Conservation (phyloP, 2,888 invertebrate genomes). For the Catocala sponsa region DNA sequence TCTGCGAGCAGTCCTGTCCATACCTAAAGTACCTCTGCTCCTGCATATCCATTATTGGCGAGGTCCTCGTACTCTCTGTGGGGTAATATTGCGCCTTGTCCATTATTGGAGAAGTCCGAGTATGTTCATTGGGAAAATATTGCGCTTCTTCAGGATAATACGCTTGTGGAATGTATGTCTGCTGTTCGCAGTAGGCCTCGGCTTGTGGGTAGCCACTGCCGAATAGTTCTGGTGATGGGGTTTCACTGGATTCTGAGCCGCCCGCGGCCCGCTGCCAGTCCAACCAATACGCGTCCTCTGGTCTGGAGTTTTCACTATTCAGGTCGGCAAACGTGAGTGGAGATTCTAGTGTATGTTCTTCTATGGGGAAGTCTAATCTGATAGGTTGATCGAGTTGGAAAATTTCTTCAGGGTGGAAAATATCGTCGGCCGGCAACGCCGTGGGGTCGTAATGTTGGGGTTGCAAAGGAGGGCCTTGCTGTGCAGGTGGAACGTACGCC, state of each 20-base stretch:
- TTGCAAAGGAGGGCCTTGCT: constrained; percentile 69
- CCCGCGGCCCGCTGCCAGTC: constrained; percentile 85
- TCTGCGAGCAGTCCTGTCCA: constrained; percentile 73
- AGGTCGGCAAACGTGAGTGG: constrained; percentile 92
- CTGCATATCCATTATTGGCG: constrained; percentile 71
- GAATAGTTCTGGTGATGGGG: constrained; percentile 87
- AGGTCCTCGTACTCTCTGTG: constrained; percentile 71
- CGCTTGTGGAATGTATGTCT: constrained; percentile 70
- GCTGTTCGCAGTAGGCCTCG: constrained; percentile 78
- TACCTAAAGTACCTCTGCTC: constrained; percentile 79
- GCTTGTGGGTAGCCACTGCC: constrained; percentile 75
- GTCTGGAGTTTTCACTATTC: constrained; percentile 91
- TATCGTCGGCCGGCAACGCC: constrained; percentile 89
- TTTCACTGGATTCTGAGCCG: constrained; percentile 85
- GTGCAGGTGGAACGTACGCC: constrained; percentile 67
- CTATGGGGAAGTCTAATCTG: constrained; percentile 88
- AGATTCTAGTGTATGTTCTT: constrained; percentile 86
- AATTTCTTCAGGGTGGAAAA: constrained; percentile 93
- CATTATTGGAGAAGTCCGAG: constrained; percentile 53
- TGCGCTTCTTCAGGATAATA: constrained; percentile 82
- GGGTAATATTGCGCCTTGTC: constrained; percentile 73
- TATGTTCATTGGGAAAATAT: constrained; percentile 71
- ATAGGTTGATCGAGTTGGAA: constrained; percentile 93
- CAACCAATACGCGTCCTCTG: constrained; percentile 88
- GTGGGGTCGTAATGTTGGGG: constrained; percentile 88